Conservation (phyloP, 1,140 invertebrate species). For the Drosophila sucinea region DNA sequence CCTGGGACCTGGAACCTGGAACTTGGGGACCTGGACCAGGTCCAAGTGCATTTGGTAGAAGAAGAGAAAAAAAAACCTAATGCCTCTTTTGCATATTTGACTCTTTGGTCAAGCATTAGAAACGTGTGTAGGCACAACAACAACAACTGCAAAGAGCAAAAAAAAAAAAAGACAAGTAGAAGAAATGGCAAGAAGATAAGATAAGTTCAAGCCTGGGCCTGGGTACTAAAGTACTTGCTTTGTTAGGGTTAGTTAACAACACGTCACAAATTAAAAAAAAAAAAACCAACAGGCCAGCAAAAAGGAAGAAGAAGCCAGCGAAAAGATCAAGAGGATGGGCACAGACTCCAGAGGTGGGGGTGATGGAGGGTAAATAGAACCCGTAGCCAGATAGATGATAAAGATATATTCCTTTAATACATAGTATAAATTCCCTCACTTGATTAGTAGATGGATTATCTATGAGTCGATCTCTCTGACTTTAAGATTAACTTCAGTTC, state of each 20-base stretch:
- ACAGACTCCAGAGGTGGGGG: neutral
- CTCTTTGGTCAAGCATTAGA: constrained; percentile 13
- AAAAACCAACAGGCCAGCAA: constrained; percentile 7
- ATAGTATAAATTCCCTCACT: neutral
- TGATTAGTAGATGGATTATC: neutral
- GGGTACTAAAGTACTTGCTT: constrained; percentile 51
- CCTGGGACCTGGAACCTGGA: too few relatives aligned
- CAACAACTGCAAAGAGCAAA: neutral
- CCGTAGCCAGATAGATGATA: neutral
- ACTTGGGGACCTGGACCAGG: constrained; percentile 13
- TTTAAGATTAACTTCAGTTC: too few relatives aligned
- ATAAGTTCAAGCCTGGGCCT: constrained; percentile 35
- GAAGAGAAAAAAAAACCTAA: constrained; percentile 5
- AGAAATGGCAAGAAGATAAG: constrained; percentile 43
- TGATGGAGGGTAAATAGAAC: neutral
- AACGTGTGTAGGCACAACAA: constrained; percentile 2
- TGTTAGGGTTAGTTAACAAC: constrained; percentile 37
- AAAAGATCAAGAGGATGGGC: neutral
- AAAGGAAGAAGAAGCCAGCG: neutral
- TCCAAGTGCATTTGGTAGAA: constrained; percentile 17
- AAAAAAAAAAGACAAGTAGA: constrained; percentile 3
- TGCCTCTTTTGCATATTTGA: constrained; percentile 24
- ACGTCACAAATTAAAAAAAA: constrained; percentile 35
- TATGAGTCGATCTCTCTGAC: too few relatives aligned
- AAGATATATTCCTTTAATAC: neutral